Percentiles rank a stretch among this genome's conserved stretches.
Conservation (phyloP, 2,888 invertebrate genomes). For the Thera britannica region DNA sequence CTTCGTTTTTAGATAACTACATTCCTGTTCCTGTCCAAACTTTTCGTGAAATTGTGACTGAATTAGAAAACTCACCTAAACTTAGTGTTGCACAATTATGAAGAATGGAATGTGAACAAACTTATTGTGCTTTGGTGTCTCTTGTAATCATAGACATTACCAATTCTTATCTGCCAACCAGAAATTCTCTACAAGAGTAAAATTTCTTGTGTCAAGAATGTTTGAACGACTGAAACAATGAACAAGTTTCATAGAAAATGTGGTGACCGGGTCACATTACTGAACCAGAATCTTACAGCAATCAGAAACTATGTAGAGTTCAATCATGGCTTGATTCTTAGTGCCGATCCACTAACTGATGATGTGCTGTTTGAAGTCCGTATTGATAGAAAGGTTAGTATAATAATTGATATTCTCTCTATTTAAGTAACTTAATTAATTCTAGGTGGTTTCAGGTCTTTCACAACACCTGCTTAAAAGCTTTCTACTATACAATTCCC, state of each 20-base stretch:
- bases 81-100: not conserved
- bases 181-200: not conserved
- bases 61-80: not conserved
- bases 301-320: constrained; percentile 92
- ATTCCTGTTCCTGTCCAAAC: not conserved
- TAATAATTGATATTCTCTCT: not conserved
- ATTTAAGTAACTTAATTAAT: not conserved
- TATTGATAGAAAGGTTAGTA: constrained; percentile 93
- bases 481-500: too few species aligned
- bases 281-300: constrained; percentile 93
- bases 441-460: not conserved
- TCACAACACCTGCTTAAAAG: too few species aligned
- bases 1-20: not conserved
- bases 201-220: not conserved
- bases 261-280: constrained; percentile 93
- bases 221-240: constrained; percentile 61
- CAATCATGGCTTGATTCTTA: constrained; percentile 94
- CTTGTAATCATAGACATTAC: too few species aligned
- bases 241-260: constrained; percentile 90
- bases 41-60: not conserved
- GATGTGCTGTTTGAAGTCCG: constrained; percentile 94
- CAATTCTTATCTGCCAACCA: not conserved
- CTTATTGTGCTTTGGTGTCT: not conserved
- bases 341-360: constrained; percentile 91
- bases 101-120: constrained; percentile 6